Evolutionary conservation across 2,113 vertebrate species (phyloP).

Genomic region (Petrocephalus microphthalmus): DNA sequence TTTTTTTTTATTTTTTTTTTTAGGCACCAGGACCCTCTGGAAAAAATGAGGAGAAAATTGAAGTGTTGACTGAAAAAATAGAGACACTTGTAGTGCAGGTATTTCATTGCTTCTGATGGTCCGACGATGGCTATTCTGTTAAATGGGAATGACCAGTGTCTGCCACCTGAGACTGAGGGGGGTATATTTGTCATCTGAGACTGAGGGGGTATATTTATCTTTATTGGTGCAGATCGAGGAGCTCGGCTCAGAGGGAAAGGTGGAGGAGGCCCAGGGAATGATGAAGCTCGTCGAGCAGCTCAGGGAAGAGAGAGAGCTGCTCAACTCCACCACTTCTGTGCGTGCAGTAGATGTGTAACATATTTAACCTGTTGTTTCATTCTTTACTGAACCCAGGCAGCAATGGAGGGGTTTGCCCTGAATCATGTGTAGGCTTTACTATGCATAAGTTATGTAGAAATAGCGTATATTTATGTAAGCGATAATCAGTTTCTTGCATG

Average conservation of each 20-base stretch:
- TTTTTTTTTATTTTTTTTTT: neutral
- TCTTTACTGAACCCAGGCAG: constrained; percentile 56
- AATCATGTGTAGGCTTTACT: neutral
- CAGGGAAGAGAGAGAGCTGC: constrained; percentile 90
- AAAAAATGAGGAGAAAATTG: constrained; percentile 94
- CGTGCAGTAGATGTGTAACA: constrained; percentile 63
- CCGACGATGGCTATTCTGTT: neutral
- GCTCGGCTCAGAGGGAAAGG: constrained; percentile 92
- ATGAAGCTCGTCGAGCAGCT: constrained; percentile 99
- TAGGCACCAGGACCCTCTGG: constrained; percentile 82
- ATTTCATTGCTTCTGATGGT: neutral
- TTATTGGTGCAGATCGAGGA: constrained; percentile 71
- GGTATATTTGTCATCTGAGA: constrained; percentile 30
- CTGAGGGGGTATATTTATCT: neutral
- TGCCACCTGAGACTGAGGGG: constrained; percentile 30
- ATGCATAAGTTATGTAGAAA: neutral
- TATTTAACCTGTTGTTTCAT: constrained; percentile 82
- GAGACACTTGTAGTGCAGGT: constrained; percentile 94
- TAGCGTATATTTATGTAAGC: neutral
- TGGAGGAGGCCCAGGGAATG: constrained; percentile 98
- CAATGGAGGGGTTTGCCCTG: neutral
- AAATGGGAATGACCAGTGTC: constrained; percentile 92
- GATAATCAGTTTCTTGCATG: neutral
- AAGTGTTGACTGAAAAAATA: constrained; percentile 94
- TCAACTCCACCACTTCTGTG: constrained; percentile 87